Evolutionary conservation across 2,113 vertebrate species (phyloP).

Genomic region (Astatoreochromis straeleni): DNA sequence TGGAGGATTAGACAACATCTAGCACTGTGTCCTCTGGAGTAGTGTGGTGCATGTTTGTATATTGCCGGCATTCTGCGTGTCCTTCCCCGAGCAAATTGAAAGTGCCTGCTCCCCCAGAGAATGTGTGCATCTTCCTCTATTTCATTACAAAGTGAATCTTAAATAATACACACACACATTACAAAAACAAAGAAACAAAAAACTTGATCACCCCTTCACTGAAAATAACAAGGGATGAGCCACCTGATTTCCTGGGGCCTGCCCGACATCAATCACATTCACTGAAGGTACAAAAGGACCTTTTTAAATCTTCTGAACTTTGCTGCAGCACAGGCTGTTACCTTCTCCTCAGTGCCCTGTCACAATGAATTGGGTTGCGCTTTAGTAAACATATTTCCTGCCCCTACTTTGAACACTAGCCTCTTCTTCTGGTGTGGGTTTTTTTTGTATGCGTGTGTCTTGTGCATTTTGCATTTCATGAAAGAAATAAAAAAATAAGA

Average conservation of each 20-base stretch:
- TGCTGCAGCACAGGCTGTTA: slow-evolving; percentile 36
- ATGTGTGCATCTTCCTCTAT: not conserved
- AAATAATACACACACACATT: not conserved
- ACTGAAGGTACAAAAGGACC: slow-evolving; percentile 31
- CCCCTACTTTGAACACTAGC: slow-evolving; percentile 14
- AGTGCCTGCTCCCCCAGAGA: not conserved
- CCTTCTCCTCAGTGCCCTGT: slow-evolving; percentile 26
- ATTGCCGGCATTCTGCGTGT: not conserved
- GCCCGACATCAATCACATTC: slow-evolving; percentile 48
- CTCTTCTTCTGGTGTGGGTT: not conserved
- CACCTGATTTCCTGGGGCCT: not conserved
- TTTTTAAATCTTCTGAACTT: slow-evolving; percentile 49
- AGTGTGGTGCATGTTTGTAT: not conserved
- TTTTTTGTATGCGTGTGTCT: not conserved
- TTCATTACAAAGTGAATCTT: not conserved
- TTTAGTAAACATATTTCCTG: slow-evolving; percentile 46
- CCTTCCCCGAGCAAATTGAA: slow-evolving; percentile 1
- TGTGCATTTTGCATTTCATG: not conserved
- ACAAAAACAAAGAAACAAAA: not conserved
- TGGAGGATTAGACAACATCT: not conserved
- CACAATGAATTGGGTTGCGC: slow-evolving; percentile 21
- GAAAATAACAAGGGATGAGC: not conserved
- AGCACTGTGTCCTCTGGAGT: not conserved
- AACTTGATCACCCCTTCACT: not conserved
- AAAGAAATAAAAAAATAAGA: not conserved